phyloP scores from a whole-genome alignment of 2,797 vertebrate genomes.

The Acanthornis magna region DNA sequence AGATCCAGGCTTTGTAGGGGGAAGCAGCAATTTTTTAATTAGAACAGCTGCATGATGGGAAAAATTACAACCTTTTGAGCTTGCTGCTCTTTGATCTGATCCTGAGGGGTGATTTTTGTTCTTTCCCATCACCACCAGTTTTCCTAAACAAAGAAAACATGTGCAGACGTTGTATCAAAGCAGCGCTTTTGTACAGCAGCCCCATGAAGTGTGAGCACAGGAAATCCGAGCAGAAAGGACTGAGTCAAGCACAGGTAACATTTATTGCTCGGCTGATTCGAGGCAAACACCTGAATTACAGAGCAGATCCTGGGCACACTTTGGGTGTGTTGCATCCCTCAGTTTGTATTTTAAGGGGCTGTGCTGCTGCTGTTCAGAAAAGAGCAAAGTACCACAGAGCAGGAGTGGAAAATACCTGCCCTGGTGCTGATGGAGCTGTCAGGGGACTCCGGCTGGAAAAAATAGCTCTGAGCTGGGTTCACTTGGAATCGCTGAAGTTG shows the following conservation, averaged over 20 bases:
- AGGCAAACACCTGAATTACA: background rate
- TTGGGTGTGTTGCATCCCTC: background rate
- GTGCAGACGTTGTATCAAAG: rapidly evolving
- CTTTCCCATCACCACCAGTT: background rate
- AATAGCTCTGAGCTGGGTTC: background rate
- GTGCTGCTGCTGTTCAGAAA: background rate
- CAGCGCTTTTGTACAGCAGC: background rate
- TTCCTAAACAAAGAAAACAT: background rate
- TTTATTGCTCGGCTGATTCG: background rate
- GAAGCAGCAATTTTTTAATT: background rate
- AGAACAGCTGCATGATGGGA: background rate
- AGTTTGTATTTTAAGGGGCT: background rate
- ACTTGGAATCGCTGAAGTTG: background rate
- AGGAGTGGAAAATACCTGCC: slow-evolving; percentile 17
- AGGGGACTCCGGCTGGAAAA: background rate
- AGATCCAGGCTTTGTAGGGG: background rate
- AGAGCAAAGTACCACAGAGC: background rate
- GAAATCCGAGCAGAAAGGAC: background rate
- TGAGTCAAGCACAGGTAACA: background rate
- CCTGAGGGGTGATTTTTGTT: background rate
- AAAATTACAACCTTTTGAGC: background rate
- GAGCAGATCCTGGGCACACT: background rate
- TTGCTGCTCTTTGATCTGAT: background rate
- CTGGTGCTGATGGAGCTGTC: slow-evolving; percentile 21
- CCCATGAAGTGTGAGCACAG: background rate